Conservation (phyloP, 2,113 vertebrate genomes). For the Phrynosoma platyrhinos region DNA sequence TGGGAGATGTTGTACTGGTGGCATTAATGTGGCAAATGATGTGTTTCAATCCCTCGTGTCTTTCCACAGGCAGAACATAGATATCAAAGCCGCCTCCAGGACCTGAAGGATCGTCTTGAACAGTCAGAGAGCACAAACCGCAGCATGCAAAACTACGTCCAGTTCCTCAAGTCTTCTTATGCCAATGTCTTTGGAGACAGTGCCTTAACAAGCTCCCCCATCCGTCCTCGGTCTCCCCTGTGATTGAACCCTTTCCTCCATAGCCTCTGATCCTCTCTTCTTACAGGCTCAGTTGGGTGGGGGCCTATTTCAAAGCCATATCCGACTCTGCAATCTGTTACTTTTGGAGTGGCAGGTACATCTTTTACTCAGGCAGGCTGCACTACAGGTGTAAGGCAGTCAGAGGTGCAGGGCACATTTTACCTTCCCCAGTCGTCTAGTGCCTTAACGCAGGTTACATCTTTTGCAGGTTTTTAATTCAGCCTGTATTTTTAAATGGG, state of each 20-base stretch:
- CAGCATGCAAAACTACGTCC: slow-evolving; percentile 95
- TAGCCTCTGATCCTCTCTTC: background rate
- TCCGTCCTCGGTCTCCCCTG: slow-evolving; percentile 78
- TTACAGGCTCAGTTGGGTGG: slow-evolving; percentile 10
- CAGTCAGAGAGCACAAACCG: slow-evolving; percentile 94
- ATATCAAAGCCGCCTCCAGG: slow-evolving; percentile 87
- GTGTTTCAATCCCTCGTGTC: background rate
- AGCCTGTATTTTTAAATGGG: background rate
- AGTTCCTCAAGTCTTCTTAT: slow-evolving; percentile 95
- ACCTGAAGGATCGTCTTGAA: slow-evolving; percentile 90
- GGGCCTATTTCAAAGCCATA: slow-evolving; percentile 54
- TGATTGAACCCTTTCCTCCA: slow-evolving; percentile 17
- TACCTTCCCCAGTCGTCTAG: background rate
- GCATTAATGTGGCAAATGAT: no score
- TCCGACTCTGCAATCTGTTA: background rate
- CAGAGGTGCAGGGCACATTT: background rate
- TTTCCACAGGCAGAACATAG: slow-evolving; percentile 83
- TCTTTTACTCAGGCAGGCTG: background rate
- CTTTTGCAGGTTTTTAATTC: background rate
- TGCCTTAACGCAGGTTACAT: slow-evolving; percentile 25
- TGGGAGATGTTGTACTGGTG: background rate
- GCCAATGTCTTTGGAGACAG: slow-evolving; percentile 89
- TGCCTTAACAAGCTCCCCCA: slow-evolving; percentile 78
- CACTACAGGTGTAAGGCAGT: slow-evolving; percentile 5
- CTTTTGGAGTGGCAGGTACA: background rate